These are phyloP conservation scores for Chymomyza caudatula DNA, from an alignment of 2,888 invertebrate species.

Conservation along the genomic window DNA sequence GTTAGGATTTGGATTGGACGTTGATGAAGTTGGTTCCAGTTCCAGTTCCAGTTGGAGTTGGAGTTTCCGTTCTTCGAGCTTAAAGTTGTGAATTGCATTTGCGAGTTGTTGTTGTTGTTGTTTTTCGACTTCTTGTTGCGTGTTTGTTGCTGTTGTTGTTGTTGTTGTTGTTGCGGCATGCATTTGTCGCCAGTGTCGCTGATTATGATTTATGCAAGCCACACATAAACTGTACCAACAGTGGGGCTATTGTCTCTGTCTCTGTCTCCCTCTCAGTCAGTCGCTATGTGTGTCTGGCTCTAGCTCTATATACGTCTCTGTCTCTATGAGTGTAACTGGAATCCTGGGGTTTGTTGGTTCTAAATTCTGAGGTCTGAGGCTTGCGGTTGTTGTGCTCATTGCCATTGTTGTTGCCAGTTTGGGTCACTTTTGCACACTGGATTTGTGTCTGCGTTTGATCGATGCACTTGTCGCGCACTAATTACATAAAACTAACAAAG, in stretches of 20 bases:
- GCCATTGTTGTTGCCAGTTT: not conserved
- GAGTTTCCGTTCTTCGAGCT: not conserved
- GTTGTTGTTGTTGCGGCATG: not conserved
- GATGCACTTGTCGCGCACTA: conserved; percentile 11
- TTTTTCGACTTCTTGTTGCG: not conserved
- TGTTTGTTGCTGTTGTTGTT: conserved; percentile 5
- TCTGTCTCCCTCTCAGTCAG: too few relatives aligned
- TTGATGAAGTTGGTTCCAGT: not conserved
- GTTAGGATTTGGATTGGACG: not conserved
- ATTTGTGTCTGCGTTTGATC: conserved; percentile 23
- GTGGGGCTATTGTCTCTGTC: too few relatives aligned
- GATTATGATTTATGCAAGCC: conserved; percentile 34
- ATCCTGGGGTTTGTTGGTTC: not conserved
- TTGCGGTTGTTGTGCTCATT: not conserved
- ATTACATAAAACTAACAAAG: not conserved
- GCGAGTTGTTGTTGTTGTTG: not conserved
- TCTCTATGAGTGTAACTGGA: not conserved
- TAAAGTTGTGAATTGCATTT: not conserved
- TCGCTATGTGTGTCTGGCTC: not conserved
- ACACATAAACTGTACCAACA: not conserved
- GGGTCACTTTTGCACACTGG: not conserved
- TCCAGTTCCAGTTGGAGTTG: not conserved
- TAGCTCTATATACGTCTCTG: too few relatives aligned
- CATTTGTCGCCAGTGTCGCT: conserved; percentile 17
- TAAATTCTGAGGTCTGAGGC: not conserved